A percentile compares a stretch with the other conserved stretches of the same genome.
Evolutionary conservation across 2,113 vertebrate genomes (phyloP).

Genomic region (Lamprotornis superbus): DNA sequence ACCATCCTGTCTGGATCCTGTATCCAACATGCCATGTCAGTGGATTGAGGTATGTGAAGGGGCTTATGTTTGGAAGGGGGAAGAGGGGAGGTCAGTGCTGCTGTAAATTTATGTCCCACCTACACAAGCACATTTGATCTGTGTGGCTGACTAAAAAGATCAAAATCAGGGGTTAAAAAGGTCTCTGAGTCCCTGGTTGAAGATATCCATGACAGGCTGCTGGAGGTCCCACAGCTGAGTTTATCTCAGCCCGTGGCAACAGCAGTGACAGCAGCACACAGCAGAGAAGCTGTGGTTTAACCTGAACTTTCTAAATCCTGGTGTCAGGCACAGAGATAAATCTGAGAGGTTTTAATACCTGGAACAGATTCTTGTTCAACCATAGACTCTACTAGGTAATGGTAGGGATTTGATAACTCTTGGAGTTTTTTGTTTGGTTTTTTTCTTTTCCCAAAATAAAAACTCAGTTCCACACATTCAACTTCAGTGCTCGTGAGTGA

Average conservation of each 20-base stretch:
- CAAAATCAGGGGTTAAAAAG: neutral
- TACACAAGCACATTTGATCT: neutral
- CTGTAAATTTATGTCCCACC: neutral
- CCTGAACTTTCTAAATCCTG: neutral
- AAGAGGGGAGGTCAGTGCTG: neutral
- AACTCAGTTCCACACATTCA: neutral
- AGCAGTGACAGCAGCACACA: accelerated
- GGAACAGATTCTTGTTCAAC: neutral
- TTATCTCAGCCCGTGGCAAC: neutral
- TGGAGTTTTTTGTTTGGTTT: accelerated
- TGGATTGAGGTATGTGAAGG: neutral
- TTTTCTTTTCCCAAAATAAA: neutral
- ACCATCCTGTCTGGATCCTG: neutral
- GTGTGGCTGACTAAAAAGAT: neutral
- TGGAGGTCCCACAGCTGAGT: neutral
- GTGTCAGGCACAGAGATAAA: neutral
- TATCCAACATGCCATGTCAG: accelerated
- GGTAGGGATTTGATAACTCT: neutral
- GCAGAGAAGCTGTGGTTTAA: neutral
- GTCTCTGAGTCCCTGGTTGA: neutral
- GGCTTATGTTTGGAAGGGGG: accelerated
- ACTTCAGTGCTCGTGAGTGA: neutral
- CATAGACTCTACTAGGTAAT: neutral
- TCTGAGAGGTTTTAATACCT: neutral
- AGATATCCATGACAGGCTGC: neutral